These are phyloP conservation scores for Drosophila leontia DNA, from an alignment of 1,140 invertebrate genomes.

Conservation along the genomic window DNA sequence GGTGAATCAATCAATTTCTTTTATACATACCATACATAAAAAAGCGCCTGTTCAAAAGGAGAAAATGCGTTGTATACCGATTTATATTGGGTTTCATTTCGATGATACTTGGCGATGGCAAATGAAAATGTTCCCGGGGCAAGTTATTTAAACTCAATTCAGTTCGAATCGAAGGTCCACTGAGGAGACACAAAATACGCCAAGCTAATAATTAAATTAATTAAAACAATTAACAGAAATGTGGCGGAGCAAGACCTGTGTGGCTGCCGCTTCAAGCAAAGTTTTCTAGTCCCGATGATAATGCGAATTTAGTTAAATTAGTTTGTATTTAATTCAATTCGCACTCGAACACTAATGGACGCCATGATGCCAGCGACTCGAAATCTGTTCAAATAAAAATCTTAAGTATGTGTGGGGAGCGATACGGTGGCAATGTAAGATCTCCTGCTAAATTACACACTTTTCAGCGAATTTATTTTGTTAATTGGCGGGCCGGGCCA, in stretches of 20 bases:
- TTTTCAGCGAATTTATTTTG: conserved; percentile 12
- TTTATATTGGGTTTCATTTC: conserved; percentile 17
- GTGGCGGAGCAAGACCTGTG: conserved; percentile 21
- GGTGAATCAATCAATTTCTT: conserved; percentile 48
- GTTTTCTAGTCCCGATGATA: conserved; percentile 33
- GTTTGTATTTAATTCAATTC: conserved; percentile 79
- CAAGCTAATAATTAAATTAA: conserved; percentile 44
- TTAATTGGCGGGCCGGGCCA: conserved; percentile 6
- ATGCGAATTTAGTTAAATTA: conserved; percentile 70
- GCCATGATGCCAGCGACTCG: conserved; percentile 39
- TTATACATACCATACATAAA: conserved; percentile 12
- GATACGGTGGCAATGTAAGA: conserved; percentile 6
- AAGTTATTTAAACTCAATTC: conserved; percentile 11
- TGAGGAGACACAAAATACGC: conserved; percentile 5
- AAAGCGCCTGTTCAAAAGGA: background rate
- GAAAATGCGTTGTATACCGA: background rate
- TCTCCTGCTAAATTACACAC: conserved; percentile 2
- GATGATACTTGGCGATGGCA: conserved; percentile 17
- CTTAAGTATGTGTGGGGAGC: conserved; percentile 40
- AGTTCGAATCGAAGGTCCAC: background rate
- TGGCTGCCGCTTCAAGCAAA: conserved; percentile 4
- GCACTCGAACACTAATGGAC: conserved; percentile 55
- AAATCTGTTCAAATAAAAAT: conserved; percentile 38
- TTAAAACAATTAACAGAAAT: conserved; percentile 42
- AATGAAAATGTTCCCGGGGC: conserved; percentile 17